Base-by-base conservation (phyloP, 2,888 invertebrate species). In the Microctonus hyperodae region DNA sequence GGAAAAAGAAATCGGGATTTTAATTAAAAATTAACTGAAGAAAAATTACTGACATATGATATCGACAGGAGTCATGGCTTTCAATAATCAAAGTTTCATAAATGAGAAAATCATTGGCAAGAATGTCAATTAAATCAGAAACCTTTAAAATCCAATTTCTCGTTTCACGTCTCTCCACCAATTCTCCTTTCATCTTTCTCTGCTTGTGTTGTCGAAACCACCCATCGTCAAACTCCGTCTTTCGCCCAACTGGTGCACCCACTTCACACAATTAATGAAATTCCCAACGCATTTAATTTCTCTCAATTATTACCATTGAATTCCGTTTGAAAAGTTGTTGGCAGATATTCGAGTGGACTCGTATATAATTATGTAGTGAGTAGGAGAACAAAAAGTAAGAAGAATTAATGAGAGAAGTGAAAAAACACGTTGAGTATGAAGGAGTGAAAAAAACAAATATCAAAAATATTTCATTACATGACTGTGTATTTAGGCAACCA, bases 101-200 rank as follows among this genome's bases (percentile, higher is more conserved):
- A 33, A 55, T 51, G 55, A 55, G 31, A n/a, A 55, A 55, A 16
- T 55, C 55, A n/a, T 55, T 33, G 55, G 44, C 25, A 60, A 60
- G 59, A 60, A 60, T 60, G 59, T 28, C 59, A 60, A 60, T 60
- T 60, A 60, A 48, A 60, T 44, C 40, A 60, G 31, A 31, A 4
- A 44, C 53, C 35, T 51, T 40, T 22, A 60, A 44, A 60, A 60
- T 60, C 48, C 48, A n/a, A 60, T 44, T 53, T 53, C 23, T 62
- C 37, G 37, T 57, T 55, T 62, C 56, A 59, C 63, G 16, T 13
- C 51, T 58, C 13, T 4, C 25, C 58, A 51, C 67, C 51, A 25
- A 40, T 51, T 64, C 31, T 63, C 25, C 22, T 25, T 61, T 22
- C 56, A 51, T 33, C 35, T 50, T 28, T 3, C 56, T 7, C 53